Base-by-base conservation (phyloP, 2,888 invertebrate genomes). In the Colostygia pectinataria region DNA sequence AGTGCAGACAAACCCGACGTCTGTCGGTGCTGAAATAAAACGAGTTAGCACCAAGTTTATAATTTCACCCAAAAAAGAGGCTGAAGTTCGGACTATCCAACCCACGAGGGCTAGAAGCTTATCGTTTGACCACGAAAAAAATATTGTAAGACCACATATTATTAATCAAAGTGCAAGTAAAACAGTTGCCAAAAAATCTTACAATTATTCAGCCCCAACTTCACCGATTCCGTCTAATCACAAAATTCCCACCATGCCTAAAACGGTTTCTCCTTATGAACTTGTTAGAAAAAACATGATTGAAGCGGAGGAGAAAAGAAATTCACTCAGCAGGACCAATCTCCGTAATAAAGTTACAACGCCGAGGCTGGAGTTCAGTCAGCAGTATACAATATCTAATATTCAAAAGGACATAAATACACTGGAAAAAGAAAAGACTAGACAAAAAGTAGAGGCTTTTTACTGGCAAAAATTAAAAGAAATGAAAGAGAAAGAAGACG, bases 391-490 rank as follows among this genome's bases (percentile, higher is more conserved):
- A 14, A 47, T 33, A 20, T 24, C 38, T 9, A 34, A 44, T 5
- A 20, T 38, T 5, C 47, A 39, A 4, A 66, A 72, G 24, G 63
- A 66, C 8, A 56, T 55, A 5, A 15, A 15, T 20, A 20, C 45
- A 6, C 5, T 46, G 4, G 88, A 90, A 51, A 92, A 91, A 73
- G 89, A 91, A 57, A 91, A 90, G 63, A 91, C 92, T 27, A 76
- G 92, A 7, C 91, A 91, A 65, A 91, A 89, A 67, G 91, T 93
- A 0, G 94, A 94, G 70, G 93, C 92, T 0, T 93, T 92, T 63
- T 94, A 93, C 57, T 94, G 94, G 94, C 92, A 93, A 60, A 93
- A 93, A 67, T 75, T 94, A 43, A 93, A 92, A 67, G 92, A 92
- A 71, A 71, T 92, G 49, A 93, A 93, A 65, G 85, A 92, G 34